A percentile compares a stretch with the other conserved stretches of the same genome.
Conservation (phyloP, 2,113 vertebrate genomes). For the Pteruthius melanotis region DNA sequence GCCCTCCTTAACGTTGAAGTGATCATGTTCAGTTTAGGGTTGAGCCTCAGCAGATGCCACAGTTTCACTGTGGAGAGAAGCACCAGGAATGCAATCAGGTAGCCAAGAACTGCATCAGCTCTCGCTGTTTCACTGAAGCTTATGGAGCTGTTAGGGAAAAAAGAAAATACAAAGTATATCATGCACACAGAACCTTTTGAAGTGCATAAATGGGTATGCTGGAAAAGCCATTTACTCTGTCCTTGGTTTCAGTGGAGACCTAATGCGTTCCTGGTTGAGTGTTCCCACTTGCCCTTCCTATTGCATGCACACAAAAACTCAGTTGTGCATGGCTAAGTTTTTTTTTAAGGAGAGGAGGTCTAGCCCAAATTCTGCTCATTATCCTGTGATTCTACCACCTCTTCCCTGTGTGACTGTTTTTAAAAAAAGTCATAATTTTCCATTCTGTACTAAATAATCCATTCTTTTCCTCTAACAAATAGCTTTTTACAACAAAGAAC, state of each 20-base stretch:
- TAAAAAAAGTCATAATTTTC: background rate
- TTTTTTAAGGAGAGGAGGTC: background rate
- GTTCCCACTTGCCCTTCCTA: background rate
- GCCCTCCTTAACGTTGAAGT: conserved; percentile 86
- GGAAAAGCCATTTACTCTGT: background rate
- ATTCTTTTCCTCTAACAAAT: background rate
- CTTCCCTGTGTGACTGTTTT: background rate
- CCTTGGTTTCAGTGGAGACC: background rate
- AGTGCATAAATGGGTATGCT: background rate
- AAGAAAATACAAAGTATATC: background rate
- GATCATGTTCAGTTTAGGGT: conserved; percentile 93
- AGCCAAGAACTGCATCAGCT: conserved; percentile 86
- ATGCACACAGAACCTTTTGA: background rate
- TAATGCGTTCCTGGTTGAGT: background rate
- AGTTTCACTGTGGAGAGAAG: conserved; percentile 90
- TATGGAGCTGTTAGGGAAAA: conserved; percentile 70
- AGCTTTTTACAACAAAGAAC: background rate
- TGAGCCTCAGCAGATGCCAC: conserved; percentile 93
- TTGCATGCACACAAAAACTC: background rate
- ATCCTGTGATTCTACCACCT: background rate
- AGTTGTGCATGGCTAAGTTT: background rate
- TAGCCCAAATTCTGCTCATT: background rate
- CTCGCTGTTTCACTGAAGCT: conserved; percentile 89
- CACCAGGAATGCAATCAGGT: conserved; percentile 91
- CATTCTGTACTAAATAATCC: background rate